Conservation (phyloP, 2,797 vertebrate species). For the Basileuterus tristriatus region DNA sequence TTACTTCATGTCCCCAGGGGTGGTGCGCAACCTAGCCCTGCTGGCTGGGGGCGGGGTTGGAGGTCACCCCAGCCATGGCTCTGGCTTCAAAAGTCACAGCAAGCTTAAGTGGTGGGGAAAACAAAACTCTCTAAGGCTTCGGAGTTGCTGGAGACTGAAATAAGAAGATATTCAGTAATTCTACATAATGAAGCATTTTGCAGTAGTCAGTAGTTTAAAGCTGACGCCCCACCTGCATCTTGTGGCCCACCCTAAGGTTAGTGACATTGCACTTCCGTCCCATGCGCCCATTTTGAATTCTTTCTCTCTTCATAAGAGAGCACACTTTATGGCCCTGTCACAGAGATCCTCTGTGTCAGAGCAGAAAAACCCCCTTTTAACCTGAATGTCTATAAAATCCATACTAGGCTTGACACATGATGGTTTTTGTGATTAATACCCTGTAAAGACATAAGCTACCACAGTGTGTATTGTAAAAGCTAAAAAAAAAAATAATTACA, state of each 20-base stretch:
- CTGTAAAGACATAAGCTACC: not conserved
- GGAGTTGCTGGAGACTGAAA: not conserved
- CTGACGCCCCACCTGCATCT: not conserved
- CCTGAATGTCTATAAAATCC: not conserved
- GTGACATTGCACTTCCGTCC: not conserved
- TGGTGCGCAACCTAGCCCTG: not conserved
- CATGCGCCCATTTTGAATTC: not conserved
- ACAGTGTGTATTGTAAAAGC: not conserved
- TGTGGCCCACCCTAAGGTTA: not conserved
- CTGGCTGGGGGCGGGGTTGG: not conserved
- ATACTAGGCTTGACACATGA: not conserved
- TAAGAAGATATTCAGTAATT: not conserved
- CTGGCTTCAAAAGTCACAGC: not conserved
- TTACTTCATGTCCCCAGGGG: not conserved
- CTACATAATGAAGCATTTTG: not conserved
- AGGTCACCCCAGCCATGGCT: not conserved
- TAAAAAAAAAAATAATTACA: not conserved
- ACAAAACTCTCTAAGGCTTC: not conserved
- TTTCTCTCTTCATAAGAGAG: not conserved
- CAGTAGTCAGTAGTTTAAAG: not conserved
- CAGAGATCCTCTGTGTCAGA: not conserved
- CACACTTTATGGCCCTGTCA: not conserved
- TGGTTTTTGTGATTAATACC: conserved; percentile 16
- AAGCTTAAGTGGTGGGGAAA: not conserved
- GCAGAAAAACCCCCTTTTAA: conserved; percentile 47